Base-by-base conservation (phyloP, 2,113 vertebrate genomes). In the Monopterus albus region DNA sequence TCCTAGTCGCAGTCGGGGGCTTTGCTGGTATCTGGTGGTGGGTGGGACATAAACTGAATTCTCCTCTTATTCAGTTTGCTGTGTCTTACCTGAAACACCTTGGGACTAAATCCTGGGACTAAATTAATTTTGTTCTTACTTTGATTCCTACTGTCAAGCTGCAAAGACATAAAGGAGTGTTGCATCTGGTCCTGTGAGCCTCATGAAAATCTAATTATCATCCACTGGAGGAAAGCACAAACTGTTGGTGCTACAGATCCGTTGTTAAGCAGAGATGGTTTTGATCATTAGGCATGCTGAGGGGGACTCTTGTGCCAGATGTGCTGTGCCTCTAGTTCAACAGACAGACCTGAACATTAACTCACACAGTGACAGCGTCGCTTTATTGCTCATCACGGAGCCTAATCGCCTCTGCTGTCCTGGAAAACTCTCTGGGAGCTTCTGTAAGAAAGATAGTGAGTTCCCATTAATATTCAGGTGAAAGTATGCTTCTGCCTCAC, bases 231-330 rank as follows among this genome's bases (percentile, higher is more conserved):
- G 47, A 18, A 55, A 25, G 40, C 52, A 15, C 47, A 40, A 61
- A 39, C 39, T 53, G 72, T 46, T 31, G 55, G 39, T 39, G 55
- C 51, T 36, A 3, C 58, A 50, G 28, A 61, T 62, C 42, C 8
- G 26, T 62, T 76, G 57, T 73, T 29, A 62, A 52, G 51, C 45
- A 18, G 62, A 59, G 52, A 46, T 15, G 49, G 45, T 60, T 28
- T 60, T 63, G 52, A 65, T 73, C 77, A 73, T 80, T 65, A 69
- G 35, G 20, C 59, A 6, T 51, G 52, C 67, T 55, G 49, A 49
- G 46, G 52, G 61, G 64, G 51, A 62, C 60, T 78, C 74, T 65
- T 53, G 55, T 43, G 33, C 82, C 78, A 84, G 78, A 78, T 84
- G 78, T 81, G 74, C 57, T 36, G 62, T 6, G 63, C 57, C 57